Base-by-base conservation (phyloP, 2,797 vertebrate species). In the Tangara arthus region DNA sequence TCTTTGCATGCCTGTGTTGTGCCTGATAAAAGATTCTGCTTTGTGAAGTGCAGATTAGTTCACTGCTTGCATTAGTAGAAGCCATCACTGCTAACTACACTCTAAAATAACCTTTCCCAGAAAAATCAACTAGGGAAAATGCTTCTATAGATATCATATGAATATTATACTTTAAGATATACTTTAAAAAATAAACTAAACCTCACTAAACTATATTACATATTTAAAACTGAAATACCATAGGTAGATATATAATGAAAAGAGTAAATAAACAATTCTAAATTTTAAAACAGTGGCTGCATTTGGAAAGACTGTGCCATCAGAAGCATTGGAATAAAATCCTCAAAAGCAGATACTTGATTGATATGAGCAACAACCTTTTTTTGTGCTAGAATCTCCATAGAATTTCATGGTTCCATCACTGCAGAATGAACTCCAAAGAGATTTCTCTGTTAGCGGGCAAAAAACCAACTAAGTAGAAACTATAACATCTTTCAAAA, bases 1-100 rank as follows among this genome's bases (percentile, higher is more conserved):
- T 95, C 66, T 79, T 66, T 73, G 78, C 78, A 73, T 0, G 34
- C 41, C 70, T 94, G 81, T 79, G 55, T 12, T 82, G 70, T 79
- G 71, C 80, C 78, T 77, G 79, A 93, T 89, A 87, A 95, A 94
- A 84, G 79, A 91, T 70, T 82, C 56, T 87, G 64, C 87, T 85
- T 47, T 79, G 71, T 80, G 64, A 93, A 93, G 80, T 80, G 89
- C 68, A 93, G 68, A 91, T 95, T 80, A 91, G 60, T 73, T 89
- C 82, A 82, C 44, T 87, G 73, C 50, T 87, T 85, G 52, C 49
- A 85, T 87, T 95, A 87, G 70, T 27, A 69, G 73, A 34, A 52
- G 24, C 71, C 52, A 55, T 70, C 44, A 53, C 47, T 89, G 52
- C 42, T 75, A 88, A 71, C 88, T 59, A 47, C 8, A 44, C 56